A percentile compares a stretch with the other conserved stretches of the same genome.
Evolutionary conservation across 2,797 vertebrate species (phyloP).

Genomic region (Pseudocheirus occidentalis): DNA sequence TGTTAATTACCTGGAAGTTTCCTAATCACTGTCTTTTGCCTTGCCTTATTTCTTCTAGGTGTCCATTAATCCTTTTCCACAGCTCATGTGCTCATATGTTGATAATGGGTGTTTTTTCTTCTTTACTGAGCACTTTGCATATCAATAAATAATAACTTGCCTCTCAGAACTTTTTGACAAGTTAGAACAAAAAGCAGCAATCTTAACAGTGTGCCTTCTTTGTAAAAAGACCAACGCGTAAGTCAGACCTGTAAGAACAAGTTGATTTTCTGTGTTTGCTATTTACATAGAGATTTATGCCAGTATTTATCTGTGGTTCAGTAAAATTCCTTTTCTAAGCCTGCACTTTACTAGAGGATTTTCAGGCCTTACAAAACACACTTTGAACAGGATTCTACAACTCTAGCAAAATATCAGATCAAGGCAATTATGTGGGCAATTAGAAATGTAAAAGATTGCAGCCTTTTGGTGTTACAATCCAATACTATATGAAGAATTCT

Average conservation of each 20-base stretch:
- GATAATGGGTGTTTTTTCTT: not conserved
- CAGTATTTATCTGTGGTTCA: slow-evolving; percentile 26
- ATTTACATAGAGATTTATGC: not conserved
- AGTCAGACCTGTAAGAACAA: not conserved
- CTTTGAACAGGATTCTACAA: not conserved
- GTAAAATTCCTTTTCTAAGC: slow-evolving; percentile 32
- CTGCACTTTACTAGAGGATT: slow-evolving; percentile 9
- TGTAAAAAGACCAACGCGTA: slow-evolving; percentile 9
- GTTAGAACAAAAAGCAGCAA: not conserved
- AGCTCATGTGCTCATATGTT: not conserved
- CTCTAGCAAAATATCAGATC: not conserved
- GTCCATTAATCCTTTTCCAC: not conserved
- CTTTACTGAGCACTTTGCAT: not conserved
- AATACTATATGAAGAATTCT: slow-evolving; percentile 16
- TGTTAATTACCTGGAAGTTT: not conserved
- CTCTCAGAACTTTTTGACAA: slow-evolving; percentile 23
- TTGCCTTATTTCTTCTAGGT: not conserved
- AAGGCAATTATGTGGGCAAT: not conserved
- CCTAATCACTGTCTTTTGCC: not conserved
- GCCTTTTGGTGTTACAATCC: not conserved
- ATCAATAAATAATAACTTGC: not conserved
- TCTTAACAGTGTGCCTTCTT: not conserved
- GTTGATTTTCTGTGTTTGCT: not conserved
- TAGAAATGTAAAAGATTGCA: slow-evolving; percentile 37
- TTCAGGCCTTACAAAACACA: not conserved